Evolutionary conservation across 2,113 vertebrate species (phyloP).

Genomic region (Macquaria australasica): DNA sequence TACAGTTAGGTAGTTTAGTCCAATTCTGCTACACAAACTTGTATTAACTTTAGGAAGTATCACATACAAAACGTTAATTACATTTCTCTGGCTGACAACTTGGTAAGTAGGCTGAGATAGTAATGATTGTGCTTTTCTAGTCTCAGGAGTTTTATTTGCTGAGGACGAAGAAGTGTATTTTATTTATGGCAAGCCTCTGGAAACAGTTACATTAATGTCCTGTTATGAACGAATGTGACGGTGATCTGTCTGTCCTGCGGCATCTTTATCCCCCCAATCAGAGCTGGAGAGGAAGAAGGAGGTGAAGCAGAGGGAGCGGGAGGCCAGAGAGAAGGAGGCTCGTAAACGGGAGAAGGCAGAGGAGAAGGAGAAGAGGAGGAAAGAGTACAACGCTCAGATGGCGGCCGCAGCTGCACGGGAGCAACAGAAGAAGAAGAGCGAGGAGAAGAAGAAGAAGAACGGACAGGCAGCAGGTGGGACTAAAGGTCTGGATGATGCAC

Average conservation of each 20-base stretch:
- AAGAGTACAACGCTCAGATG: constrained; percentile 92
- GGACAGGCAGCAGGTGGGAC: constrained; percentile 84
- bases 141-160: background rate
- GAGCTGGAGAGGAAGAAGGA: constrained; percentile 94
- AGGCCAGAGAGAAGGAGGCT: constrained; percentile 91
- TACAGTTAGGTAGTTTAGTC: too few relatives aligned
- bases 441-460: constrained; percentile 90
- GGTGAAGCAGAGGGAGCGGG: constrained; percentile 90
- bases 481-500: background rate
- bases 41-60: too few relatives aligned
- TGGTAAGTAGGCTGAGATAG: too few relatives aligned
- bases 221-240: background rate
- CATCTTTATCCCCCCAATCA: constrained; percentile 55
- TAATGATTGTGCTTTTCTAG: background rate
- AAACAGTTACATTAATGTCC: background rate
- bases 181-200: background rate
- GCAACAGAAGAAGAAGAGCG: constrained; percentile 89
- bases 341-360: constrained; percentile 94
- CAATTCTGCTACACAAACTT: too few relatives aligned
- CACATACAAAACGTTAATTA: too few relatives aligned
- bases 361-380: constrained; percentile 93
- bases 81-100: too few relatives aligned
- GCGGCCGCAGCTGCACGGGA: constrained; percentile 81
- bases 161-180: background rate
- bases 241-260: background rate